Base-by-base conservation (phyloP, 2,113 vertebrate genomes). In the Amphiprion ocellaris region DNA sequence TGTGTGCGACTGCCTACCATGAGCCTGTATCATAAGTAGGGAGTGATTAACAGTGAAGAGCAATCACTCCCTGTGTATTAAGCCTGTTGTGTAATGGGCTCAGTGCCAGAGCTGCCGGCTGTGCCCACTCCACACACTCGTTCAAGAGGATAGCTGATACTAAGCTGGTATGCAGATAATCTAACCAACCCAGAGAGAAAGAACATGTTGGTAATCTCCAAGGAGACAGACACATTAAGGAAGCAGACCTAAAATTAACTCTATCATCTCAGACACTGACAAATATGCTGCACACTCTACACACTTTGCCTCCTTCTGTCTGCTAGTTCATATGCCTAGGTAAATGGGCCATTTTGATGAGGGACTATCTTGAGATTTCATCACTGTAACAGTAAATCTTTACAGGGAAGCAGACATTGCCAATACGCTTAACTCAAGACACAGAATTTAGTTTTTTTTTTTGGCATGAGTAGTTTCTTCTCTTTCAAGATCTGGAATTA, bases 31-130 rank as follows among this genome's bases (percentile, higher is more conserved):
- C 41, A 58, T 74, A 70, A 83, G 65, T 68, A 76, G 63, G 19
- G 24, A 46, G 62, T 86, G 84, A 85, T 82, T 87, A 88, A 83
- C 85, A 75, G 77, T 70, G 72, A 84, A 54, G 86, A 91, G 82
- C 61, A 50, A 60, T 70, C 74, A 75, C 64, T 81, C 74, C 30
- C 55, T 76, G 60, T 78, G 63, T 83, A 90, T 87, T 89, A 90
- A 82, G 81, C 83, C 67, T 65, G 85, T 92, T 92, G 90, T 90
- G 84, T 91, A 90, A 92, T 80, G 85, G 85, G 82, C 82, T 87
- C 81, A 73, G 63, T 81, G 87, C 81, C 88, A 86, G 72, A 85
- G 63, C 74, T 81, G 60, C 81, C 41, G 63, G 74, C 85, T 89
- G 79, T 77, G 58, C 70, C 74, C 58, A 74, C 62, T 74, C 73